Conservation (phyloP, 2,797 vertebrate genomes). For the Esox masquinongy region DNA sequence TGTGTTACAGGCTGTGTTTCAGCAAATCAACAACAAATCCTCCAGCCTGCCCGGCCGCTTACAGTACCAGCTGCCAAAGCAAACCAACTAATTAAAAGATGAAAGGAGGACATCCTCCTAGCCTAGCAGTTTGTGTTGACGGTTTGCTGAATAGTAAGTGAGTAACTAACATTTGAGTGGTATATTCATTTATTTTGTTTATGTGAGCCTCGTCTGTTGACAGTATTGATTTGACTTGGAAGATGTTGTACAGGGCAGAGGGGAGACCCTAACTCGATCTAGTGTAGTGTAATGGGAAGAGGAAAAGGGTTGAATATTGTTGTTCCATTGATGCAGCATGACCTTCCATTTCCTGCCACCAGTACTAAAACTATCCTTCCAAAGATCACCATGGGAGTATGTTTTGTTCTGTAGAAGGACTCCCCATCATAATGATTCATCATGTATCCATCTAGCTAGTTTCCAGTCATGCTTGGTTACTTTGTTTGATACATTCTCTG, state of each 20-base stretch:
- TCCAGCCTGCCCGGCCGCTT: constrained; percentile 28
- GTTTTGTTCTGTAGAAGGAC: neutral
- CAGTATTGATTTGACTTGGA: constrained; percentile 28
- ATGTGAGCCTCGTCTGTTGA: constrained; percentile 53
- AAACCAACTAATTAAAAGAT: constrained; percentile 74
- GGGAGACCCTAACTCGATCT: constrained; percentile 38
- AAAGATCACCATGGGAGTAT: constrained; percentile 70
- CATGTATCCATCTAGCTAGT: too few species aligned
- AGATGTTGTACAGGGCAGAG: constrained; percentile 8
- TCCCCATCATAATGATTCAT: neutral
- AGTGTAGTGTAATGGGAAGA: constrained; percentile 32
- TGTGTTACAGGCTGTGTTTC: constrained; percentile 67
- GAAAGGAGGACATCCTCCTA: constrained; percentile 59
- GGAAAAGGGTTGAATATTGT: constrained; percentile 43
- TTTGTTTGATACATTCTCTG: too few species aligned
- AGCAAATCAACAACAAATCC: constrained; percentile 76
- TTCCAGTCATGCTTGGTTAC: too few species aligned
- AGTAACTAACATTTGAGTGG: constrained; percentile 31
- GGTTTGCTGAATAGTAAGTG: constrained; percentile 41
- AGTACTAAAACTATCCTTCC: constrained; percentile 21
- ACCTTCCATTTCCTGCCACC: constrained; percentile 27
- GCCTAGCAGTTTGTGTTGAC: constrained; percentile 39
- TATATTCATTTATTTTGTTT: constrained; percentile 47
- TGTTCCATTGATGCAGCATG: constrained; percentile 52
- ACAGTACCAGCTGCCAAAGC: constrained; percentile 60